phyloP scores from a whole-genome alignment of 1,140 invertebrate species.

The Caenorhabditis tropicalis region DNA sequence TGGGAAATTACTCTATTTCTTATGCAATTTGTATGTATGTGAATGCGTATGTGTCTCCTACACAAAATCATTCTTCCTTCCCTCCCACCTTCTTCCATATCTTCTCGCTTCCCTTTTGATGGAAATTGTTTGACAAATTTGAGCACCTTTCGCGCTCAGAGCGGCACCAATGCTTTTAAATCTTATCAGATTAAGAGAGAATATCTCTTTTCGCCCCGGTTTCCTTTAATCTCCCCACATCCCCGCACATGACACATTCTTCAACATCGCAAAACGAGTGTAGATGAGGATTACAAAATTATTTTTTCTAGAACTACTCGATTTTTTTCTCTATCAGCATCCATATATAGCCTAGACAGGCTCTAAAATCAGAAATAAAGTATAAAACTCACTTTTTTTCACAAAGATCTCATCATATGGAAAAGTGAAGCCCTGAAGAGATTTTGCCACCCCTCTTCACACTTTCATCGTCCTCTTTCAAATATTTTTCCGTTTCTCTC shows the following conservation, averaged over 20 bases:
- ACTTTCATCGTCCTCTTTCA: background rate
- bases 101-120: background rate
- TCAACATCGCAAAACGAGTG: background rate
- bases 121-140: background rate
- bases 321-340: background rate
- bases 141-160: background rate
- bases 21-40: constrained; percentile 29
- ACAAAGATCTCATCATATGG: background rate
- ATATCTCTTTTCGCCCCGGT: background rate
- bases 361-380: background rate
- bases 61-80: constrained; percentile 3
- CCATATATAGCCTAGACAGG: background rate
- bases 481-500: background rate
- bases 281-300: background rate
- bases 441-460: background rate
- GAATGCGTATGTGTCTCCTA: background rate
- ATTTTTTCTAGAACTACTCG: background rate
- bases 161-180: background rate
- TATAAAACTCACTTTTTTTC: background rate
- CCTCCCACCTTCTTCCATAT: no score
- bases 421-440: background rate
- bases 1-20: constrained; percentile 28
- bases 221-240: constrained; percentile 26
- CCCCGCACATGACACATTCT: constrained; percentile 10
- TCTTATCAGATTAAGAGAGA: constrained; percentile 28